phyloP scores from a whole-genome alignment of 2,888 invertebrate genomes.

The Dryomyza anilis region DNA sequence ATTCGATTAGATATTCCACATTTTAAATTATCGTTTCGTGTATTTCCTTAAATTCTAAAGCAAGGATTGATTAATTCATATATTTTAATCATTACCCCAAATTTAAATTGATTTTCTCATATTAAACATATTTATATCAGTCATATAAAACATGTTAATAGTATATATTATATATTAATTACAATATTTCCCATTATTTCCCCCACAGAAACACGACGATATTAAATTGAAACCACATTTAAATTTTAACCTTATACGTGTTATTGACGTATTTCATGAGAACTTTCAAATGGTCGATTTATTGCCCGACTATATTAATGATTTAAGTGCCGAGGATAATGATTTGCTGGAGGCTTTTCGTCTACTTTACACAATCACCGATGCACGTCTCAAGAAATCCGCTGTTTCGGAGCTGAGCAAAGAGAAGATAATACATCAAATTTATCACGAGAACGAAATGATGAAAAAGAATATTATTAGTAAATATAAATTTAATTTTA shows the following conservation, averaged over 20 bases:
- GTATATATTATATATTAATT: too few relatives aligned
- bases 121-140: too few relatives aligned
- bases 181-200: not conserved
- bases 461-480: constrained; percentile 38
- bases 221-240: constrained; percentile 12
- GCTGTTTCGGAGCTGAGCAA: constrained; percentile 38
- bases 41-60: too few relatives aligned
- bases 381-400: constrained; percentile 38
- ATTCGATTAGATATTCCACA: too few relatives aligned
- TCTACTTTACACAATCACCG: constrained; percentile 34
- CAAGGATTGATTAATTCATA: too few relatives aligned
- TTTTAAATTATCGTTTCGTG: too few relatives aligned
- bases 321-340: constrained; percentile 30
- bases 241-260: constrained; percentile 31
- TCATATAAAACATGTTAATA: too few relatives aligned
- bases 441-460: constrained; percentile 41
- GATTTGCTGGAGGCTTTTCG: constrained; percentile 35
- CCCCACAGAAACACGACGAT: not conserved
- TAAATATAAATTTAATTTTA: constrained; percentile 14
- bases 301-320: constrained; percentile 32
- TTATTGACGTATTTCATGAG: constrained; percentile 38
- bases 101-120: too few relatives aligned
- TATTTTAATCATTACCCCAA: too few relatives aligned
- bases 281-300: constrained; percentile 30
- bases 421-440: constrained; percentile 40